Evolutionary conservation across 2,113 vertebrate species (phyloP).

Genomic region (Istiophorus platypterus): DNA sequence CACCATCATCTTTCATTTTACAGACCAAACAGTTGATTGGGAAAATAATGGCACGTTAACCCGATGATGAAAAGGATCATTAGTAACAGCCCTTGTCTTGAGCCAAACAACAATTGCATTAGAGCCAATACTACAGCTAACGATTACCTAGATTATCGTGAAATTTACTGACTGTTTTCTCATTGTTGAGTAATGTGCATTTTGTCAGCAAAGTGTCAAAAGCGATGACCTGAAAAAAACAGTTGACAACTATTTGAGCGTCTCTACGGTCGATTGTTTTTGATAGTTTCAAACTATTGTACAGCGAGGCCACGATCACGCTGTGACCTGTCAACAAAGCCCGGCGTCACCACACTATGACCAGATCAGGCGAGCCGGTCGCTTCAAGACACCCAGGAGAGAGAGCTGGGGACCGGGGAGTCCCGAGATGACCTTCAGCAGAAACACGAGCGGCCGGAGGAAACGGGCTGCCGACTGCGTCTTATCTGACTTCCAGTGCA

Average conservation of each 20-base stretch:
- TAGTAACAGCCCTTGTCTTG: no score
- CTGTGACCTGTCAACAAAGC: neutral
- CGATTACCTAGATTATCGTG: no score
- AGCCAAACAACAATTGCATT: no score
- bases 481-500: neutral
- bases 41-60: no score
- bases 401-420: neutral
- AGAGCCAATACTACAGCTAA: no score
- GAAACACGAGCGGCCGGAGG: neutral
- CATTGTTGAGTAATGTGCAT: no score
- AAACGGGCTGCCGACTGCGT: neutral
- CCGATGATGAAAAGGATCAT: no score
- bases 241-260: neutral
- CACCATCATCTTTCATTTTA: no score
- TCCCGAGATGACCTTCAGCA: conserved; percentile 72
- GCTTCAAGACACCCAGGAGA: neutral
- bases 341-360: neutral
- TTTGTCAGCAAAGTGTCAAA: neutral
- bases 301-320: neutral
- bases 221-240: neutral
- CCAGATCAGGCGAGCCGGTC: neutral
- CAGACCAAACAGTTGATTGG: no score
- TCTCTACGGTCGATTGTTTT: neutral
- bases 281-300: neutral
- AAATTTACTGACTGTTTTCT: no score